Evolutionary conservation across 2,113 vertebrate species (phyloP), one percentile per base, ranked within the genome.

Genomic region (Leptobrachium ailaonicum): DNA sequence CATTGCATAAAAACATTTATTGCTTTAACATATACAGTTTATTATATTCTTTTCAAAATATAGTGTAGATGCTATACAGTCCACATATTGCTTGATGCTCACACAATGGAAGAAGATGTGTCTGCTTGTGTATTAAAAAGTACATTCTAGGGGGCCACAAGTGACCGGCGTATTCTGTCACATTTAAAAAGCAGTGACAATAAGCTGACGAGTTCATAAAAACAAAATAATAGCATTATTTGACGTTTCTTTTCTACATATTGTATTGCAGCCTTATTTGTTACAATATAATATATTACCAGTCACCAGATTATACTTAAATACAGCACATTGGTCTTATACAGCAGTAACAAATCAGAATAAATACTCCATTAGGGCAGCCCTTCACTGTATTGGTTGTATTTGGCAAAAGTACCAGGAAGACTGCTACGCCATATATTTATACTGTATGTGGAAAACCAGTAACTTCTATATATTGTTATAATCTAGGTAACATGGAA

Each of bases 51-150:
- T 60, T 45, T 70, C 8, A 40, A 69, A 69, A 69, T 70, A 60
- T 66, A 77, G 53, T 67, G 45, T 70, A 69, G 62, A 40, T 62
- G 70, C 44, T 69, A 13, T 70, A 70, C 54, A 70, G 53, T 45
- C 41, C 66, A 77, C 76, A 71, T 71, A 62, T 77, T 70, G 63
- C 63, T 76, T 76, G 56, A 62, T 60, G 76, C 44, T 77, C 76
- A 77, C 67, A 77, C 44, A 50, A 13, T 56, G 75, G 53, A 77
- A 77, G 53, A 77, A 77, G 47, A 50, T 50, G 76, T 50, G 41
- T 62, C 60, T 77, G 76, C 76, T 77, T 77, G 67, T 70, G 66
- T 77, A n/a, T 6, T 77, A 77, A 77, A 66, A 71, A 77, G 76
- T 77, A 77, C 66, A 77, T 77, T 77, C 76, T 53, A 62, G 66